Conservation (phyloP, 2,113 vertebrate genomes). For the Embiotoca jacksoni region DNA sequence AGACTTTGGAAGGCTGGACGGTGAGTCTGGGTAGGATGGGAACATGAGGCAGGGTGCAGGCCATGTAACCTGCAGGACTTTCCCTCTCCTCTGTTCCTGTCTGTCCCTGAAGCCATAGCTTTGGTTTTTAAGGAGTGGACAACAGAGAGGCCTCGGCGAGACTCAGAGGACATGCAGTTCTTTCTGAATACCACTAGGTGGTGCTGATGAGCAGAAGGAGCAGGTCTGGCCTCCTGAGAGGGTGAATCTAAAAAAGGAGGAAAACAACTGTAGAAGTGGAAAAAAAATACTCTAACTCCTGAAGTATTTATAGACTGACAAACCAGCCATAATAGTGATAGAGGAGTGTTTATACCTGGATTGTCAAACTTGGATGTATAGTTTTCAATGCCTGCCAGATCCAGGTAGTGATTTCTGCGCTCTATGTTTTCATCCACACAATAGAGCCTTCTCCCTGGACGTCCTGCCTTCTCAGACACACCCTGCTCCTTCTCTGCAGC, state of each 20-base stretch:
- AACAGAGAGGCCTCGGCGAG: slow-evolving; percentile 17
- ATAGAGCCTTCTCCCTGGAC: slow-evolving; percentile 73
- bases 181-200: slow-evolving; percentile 48
- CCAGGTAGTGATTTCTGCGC: slow-evolving; percentile 96
- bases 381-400: slow-evolving; percentile 95
- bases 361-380: slow-evolving; percentile 90
- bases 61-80: slow-evolving; percentile 61
- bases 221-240: slow-evolving; percentile 21
- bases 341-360: slow-evolving; percentile 80
- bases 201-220: slow-evolving; percentile 37
- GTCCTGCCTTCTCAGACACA: slow-evolving; percentile 24
- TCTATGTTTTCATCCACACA: slow-evolving; percentile 94
- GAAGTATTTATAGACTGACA: not conserved
- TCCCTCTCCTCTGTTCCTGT: slow-evolving; percentile 27
- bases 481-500: slow-evolving; percentile 35
- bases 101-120: slow-evolving; percentile 73
- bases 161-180: slow-evolving; percentile 28
- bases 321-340: not conserved
- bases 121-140: slow-evolving; percentile 42
- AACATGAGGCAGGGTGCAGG: slow-evolving; percentile 56
- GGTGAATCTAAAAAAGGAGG: slow-evolving; percentile 28
- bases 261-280: not conserved
- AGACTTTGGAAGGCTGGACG: slow-evolving; percentile 82
- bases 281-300: not conserved
- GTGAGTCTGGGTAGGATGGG: slow-evolving; percentile 62